phyloP scores from a whole-genome alignment of 2,797 vertebrate species.

The Aplochiton taeniatus region DNA sequence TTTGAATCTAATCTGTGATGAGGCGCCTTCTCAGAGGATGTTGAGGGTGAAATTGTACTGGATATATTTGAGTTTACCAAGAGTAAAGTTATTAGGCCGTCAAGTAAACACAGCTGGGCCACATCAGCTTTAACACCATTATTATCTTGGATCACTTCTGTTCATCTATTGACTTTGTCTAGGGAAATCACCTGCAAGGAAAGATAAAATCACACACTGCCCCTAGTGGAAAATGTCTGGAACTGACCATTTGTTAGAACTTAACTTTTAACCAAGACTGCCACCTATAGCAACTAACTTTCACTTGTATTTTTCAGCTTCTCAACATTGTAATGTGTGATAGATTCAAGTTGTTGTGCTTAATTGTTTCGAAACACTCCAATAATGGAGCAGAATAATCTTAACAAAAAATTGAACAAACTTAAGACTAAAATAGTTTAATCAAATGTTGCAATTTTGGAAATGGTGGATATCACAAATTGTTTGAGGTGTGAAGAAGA shows the following conservation, averaged over 20 bases:
- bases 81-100: constrained; percentile 45
- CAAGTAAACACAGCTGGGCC: constrained; percentile 32
- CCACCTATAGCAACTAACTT: not conserved
- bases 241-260: not conserved
- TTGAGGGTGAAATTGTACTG: constrained; percentile 34
- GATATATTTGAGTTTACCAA: constrained; percentile 34
- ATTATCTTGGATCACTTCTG: constrained; percentile 26
- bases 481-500: not conserved
- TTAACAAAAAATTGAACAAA: constrained; percentile 51
- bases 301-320: constrained; percentile 7
- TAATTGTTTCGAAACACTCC: constrained; percentile 65
- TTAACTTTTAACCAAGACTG: no score
- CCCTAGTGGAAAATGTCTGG: constrained; percentile 40
- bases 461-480: not conserved
- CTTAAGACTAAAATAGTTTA: constrained; percentile 37
- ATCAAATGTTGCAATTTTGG: constrained; percentile 27
- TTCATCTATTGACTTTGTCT: constrained; percentile 34
- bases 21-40: constrained; percentile 36
- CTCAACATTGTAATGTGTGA: constrained; percentile 43
- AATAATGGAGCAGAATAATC: constrained; percentile 53
- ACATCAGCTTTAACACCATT: constrained; percentile 31
- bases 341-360: constrained; percentile 53
- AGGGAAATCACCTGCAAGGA: constrained; percentile 27
- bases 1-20: constrained; percentile 57
- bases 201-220: constrained; percentile 27